Conservation (phyloP, 1,140 invertebrate genomes). For the Ganaspis sp. region DNA sequence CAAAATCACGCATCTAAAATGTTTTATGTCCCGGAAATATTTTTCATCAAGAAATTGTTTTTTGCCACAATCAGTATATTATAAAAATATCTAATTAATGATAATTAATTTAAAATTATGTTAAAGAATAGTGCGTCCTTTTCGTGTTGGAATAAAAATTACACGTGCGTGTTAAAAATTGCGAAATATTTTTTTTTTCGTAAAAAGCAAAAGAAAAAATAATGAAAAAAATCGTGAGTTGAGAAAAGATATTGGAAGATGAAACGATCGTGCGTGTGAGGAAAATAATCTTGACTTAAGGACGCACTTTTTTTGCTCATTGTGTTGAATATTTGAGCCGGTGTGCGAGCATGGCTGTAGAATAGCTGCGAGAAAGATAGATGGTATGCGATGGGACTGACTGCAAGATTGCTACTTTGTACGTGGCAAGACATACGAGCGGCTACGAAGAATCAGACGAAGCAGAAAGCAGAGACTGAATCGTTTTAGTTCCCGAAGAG, state of each 20-base stretch:
- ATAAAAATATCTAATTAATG: no score
- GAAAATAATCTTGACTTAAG: background rate
- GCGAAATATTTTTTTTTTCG: background rate
- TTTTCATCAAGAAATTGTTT: no score
- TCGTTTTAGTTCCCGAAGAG: background rate
- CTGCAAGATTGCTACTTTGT: slow-evolving; percentile 55
- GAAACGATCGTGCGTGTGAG: background rate
- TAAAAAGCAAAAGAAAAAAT: background rate
- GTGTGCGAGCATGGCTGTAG: background rate
- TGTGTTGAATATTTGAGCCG: background rate
- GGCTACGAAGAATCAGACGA: slow-evolving; percentile 7
- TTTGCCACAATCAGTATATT: no score
- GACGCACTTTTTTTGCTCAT: background rate
- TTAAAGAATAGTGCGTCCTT: no score
- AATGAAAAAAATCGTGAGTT: background rate
- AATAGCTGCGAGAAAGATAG: slow-evolving; percentile 48
- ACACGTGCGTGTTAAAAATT: no score
- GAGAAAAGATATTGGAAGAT: slow-evolving; percentile 1
- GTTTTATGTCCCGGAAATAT: no score
- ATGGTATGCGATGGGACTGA: slow-evolving; percentile 44
- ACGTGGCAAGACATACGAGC: slow-evolving; percentile 44
- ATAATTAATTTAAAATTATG: no score
- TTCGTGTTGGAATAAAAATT: no score
- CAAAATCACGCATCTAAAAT: no score
- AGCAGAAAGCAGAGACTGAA: background rate